A percentile compares a stretch with the other conserved stretches of the same genome.
Conservation (phyloP, 2,113 vertebrate species). For the Hoplias malabaricus region DNA sequence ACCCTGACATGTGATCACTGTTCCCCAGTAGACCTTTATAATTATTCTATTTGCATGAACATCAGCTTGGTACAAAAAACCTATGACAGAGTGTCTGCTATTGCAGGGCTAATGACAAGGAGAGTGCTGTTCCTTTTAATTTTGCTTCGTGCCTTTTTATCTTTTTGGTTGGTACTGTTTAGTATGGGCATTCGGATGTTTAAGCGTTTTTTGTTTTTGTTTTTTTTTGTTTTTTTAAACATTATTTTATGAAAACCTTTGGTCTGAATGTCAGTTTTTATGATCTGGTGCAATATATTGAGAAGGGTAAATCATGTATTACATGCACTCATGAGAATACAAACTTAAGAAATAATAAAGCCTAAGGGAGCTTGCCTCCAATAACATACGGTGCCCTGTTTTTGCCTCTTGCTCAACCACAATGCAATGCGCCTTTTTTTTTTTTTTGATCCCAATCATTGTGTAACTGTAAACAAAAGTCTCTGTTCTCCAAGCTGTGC, state of each 20-base stretch:
- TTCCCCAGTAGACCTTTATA: not conserved
- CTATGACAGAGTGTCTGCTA: not conserved
- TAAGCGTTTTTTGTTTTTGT: not conserved
- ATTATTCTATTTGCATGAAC: conserved; percentile 33
- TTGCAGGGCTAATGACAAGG: conserved; percentile 1
- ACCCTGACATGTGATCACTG: not conserved
- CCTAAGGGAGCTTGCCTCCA: conserved; percentile 6
- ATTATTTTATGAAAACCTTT: conserved; percentile 14
- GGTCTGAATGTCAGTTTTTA: conserved; percentile 29
- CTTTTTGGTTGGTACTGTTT: conserved; percentile 17
- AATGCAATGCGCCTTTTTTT: not conserved
- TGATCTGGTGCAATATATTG: conserved; percentile 53
- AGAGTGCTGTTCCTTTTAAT: conserved; percentile 22
- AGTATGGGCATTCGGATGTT: conserved; percentile 15
- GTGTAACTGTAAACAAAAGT: not conserved
- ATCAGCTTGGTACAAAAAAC: conserved; percentile 5
- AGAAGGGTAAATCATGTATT: conserved; percentile 39
- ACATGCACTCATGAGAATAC: conserved; percentile 16
- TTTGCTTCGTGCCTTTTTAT: conserved; percentile 69
- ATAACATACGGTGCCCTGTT: not conserved
- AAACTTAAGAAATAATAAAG: not conserved
- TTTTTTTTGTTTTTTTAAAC: not conserved
- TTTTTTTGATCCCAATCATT: not conserved
- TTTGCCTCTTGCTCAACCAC: conserved; percentile 1
- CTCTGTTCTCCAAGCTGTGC: not conserved